A percentile compares a stretch with the other conserved stretches of the same genome.
Evolutionary conservation across 2,888 invertebrate genomes (phyloP).

Genomic region (Hylaea fasciaria): DNA sequence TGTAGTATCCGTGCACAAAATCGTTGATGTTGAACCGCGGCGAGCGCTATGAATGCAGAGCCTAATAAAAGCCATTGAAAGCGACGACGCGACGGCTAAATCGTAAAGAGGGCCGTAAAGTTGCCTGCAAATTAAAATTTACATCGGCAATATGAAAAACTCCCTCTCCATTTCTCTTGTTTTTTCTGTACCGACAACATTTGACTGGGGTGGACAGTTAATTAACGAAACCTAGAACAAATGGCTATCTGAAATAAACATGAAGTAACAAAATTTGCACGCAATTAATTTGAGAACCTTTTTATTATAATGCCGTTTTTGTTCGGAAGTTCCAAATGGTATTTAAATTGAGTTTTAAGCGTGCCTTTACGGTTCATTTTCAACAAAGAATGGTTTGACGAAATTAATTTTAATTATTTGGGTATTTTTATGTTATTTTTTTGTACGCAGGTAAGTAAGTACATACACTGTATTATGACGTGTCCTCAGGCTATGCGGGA

Average conservation of each 20-base stretch:
- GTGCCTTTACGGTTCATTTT: not conserved
- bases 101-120: constrained; percentile 82
- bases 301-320: constrained; percentile 34
- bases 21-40: constrained; percentile 59
- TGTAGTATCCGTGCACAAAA: constrained; percentile 40
- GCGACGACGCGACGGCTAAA: constrained; percentile 76
- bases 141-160: constrained; percentile 83
- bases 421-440: too few relatives aligned
- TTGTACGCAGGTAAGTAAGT: not conserved
- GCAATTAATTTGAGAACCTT: constrained; percentile 48
- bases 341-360: constrained; percentile 14
- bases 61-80: constrained; percentile 78
- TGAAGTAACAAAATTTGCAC: constrained; percentile 52
- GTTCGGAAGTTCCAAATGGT: constrained; percentile 12
- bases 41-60: constrained; percentile 70
- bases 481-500: constrained; percentile 85
- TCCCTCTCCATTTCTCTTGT: constrained; percentile 72
- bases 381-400: too few relatives aligned
- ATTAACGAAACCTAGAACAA: constrained; percentile 78
- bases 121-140: constrained; percentile 83
- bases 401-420: too few relatives aligned
- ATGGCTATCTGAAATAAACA: constrained; percentile 66
- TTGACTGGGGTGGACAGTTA: constrained; percentile 79
- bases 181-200: constrained; percentile 71
- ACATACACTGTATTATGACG: constrained; percentile 16